phyloP scores from a whole-genome alignment of 2,888 invertebrate species.

The Gymnoscelis rufifasciata region DNA sequence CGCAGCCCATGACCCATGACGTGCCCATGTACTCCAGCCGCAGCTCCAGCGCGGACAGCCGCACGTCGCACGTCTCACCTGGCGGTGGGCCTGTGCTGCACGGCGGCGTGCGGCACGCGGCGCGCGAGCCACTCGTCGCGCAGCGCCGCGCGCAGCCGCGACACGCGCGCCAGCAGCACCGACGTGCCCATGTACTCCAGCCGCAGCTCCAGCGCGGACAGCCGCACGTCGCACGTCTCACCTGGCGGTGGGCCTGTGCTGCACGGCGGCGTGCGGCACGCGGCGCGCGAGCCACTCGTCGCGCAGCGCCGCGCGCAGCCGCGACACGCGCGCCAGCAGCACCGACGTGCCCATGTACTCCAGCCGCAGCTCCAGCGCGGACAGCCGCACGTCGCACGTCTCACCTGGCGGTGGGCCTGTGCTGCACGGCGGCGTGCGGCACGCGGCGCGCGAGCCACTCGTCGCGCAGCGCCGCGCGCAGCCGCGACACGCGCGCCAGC shows the following conservation, averaged over 20 bases:
- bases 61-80: conserved; percentile 42
- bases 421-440: conserved; percentile 25
- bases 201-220: conserved; percentile 92
- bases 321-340: no score
- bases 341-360: no score
- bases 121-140: conserved; percentile 88
- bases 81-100: conserved; percentile 33
- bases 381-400: conserved; percentile 60
- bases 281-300: no score
- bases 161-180: conserved; percentile 93
- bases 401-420: conserved; percentile 33
- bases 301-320: no score
- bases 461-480: conserved; percentile 89
- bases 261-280: no score
- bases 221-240: conserved; percentile 68
- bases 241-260: conserved; percentile 35
- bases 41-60: conserved; percentile 91
- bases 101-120: conserved; percentile 20
- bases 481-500: conserved; percentile 89
- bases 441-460: conserved; percentile 82
- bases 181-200: conserved; percentile 99
- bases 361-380: no score
- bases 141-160: conserved; percentile 87
- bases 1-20: conserved; percentile 88
- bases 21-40: conserved; percentile 95